phyloP scores from a whole-genome alignment of 2,888 invertebrate genomes.

The Leistus spinibarbis region DNA sequence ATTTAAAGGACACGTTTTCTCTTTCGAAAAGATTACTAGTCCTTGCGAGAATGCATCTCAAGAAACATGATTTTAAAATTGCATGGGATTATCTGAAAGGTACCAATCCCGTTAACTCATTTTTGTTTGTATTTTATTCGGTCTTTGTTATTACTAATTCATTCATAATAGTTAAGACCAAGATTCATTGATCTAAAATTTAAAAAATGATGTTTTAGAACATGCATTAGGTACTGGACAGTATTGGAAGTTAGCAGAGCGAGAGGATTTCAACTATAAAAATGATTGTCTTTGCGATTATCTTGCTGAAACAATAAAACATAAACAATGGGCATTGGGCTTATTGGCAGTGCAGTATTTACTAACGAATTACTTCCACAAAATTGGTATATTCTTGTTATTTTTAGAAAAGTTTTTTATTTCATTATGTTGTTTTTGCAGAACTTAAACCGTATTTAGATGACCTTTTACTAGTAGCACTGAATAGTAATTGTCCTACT shows the following conservation, averaged over 20 bases:
- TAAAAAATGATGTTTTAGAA: no score
- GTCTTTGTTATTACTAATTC: no score
- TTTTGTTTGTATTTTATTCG: no score
- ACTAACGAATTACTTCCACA: conserved; percentile 6
- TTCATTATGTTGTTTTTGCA: conserved; percentile 5
- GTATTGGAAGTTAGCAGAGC: conserved; percentile 1
- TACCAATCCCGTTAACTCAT: conserved; percentile 14
- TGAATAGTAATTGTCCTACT: conserved; percentile 9
- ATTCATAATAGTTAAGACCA: no score
- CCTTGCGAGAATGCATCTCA: conserved; percentile 7
- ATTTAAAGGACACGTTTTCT: conserved; percentile 15
- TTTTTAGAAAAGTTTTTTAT: no score
- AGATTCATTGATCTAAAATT: no score
- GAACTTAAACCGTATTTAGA: conserved; percentile 9
- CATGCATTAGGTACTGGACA: not conserved
- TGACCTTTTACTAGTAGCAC: conserved; percentile 3
- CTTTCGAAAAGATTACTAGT: conserved; percentile 15
- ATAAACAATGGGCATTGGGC: conserved; percentile 4
- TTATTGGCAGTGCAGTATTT: conserved; percentile 6
- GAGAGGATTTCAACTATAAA: not conserved
- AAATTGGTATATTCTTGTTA: conserved; percentile 13
- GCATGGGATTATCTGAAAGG: conserved; percentile 24
- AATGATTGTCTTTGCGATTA: conserved; percentile 1
- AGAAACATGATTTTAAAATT: not conserved
- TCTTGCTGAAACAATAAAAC: not conserved